Conservation (phyloP, 2,888 invertebrate species). For the Mactromeris polynyma region DNA sequence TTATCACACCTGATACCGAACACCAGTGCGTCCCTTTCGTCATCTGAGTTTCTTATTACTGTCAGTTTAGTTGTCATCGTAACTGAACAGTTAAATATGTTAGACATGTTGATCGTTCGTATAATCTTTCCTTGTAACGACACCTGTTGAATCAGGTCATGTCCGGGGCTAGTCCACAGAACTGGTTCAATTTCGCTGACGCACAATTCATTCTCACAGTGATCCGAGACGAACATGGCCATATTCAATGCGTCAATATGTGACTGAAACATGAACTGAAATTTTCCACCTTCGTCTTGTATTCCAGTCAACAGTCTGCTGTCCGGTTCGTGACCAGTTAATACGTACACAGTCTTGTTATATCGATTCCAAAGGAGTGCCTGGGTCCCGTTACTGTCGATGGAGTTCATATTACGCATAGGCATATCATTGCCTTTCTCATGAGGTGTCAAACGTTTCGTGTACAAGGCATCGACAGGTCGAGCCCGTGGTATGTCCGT, state of each 20-base stretch:
- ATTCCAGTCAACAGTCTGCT: not conserved
- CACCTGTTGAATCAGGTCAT: slow-evolving; percentile 13
- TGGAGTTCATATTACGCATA: not conserved
- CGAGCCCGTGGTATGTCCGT: slow-evolving; percentile 4
- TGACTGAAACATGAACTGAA: slow-evolving; percentile 12
- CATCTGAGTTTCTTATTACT: slow-evolving; percentile 48
- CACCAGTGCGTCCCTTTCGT: slow-evolving; percentile 58
- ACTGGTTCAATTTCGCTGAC: not conserved
- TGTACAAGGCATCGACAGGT: not conserved
- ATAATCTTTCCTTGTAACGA: not conserved
- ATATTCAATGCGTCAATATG: not conserved
- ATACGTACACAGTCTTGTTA: slow-evolving; percentile 4
- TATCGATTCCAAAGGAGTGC: slow-evolving; percentile 23
- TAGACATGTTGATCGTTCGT: not conserved
- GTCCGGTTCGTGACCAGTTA: not conserved
- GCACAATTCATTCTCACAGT: not conserved
- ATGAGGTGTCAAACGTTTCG: not conserved
- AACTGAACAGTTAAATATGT: slow-evolving; percentile 2
- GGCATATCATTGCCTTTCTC: not conserved
- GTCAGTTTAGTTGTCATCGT: slow-evolving; percentile 63
- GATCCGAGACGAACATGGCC: slow-evolving; percentile 30
- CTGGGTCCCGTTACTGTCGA: not conserved
- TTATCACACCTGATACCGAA: slow-evolving; percentile 48
- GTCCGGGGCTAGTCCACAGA: not conserved
- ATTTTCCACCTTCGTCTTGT: not conserved